These are phyloP conservation scores for Leucophenga maculata DNA, from an alignment of 2,888 invertebrate species.

Conservation along the genomic window DNA sequence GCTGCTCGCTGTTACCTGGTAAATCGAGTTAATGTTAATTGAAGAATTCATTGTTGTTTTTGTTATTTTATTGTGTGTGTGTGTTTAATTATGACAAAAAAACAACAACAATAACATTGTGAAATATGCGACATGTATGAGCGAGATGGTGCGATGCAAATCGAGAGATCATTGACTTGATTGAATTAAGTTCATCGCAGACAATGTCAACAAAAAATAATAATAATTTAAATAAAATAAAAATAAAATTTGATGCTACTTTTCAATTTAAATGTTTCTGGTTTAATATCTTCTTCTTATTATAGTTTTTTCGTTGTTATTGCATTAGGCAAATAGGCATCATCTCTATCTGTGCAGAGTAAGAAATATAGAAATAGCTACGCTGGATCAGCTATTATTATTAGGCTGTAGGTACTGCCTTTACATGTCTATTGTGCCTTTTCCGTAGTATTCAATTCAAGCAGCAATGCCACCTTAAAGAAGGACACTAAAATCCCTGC, in stretches of 20 bases:
- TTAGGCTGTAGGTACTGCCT: too few relatives aligned
- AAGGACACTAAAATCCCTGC: too few relatives aligned
- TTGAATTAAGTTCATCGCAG: constrained; percentile 4
- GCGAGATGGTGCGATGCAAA: constrained; percentile 29
- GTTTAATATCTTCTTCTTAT: too few relatives aligned
- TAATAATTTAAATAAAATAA: neutral
- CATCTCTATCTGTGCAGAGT: neutral
- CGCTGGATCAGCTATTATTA: too few relatives aligned
- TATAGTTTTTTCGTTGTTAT: neutral
- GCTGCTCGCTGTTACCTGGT: constrained; percentile 16
- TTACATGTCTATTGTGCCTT: too few relatives aligned
- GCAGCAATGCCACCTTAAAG: too few relatives aligned
- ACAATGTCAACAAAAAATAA: neutral
- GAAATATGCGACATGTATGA: constrained; percentile 15
- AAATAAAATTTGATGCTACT: neutral
- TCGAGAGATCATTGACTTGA: constrained; percentile 55
- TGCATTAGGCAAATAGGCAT: neutral
- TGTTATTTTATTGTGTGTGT: constrained; percentile 5
- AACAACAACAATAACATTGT: constrained; percentile 43
- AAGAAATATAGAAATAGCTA: too few relatives aligned
- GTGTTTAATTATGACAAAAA: constrained; percentile 59
- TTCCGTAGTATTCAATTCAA: too few relatives aligned
- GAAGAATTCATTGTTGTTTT: constrained; percentile 64
- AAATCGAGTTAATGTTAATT: constrained; percentile 48
- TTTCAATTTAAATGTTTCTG: neutral